Evolutionary conservation across 1,140 invertebrate genomes (phyloP).

Genomic region (Gryon sp.): DNA sequence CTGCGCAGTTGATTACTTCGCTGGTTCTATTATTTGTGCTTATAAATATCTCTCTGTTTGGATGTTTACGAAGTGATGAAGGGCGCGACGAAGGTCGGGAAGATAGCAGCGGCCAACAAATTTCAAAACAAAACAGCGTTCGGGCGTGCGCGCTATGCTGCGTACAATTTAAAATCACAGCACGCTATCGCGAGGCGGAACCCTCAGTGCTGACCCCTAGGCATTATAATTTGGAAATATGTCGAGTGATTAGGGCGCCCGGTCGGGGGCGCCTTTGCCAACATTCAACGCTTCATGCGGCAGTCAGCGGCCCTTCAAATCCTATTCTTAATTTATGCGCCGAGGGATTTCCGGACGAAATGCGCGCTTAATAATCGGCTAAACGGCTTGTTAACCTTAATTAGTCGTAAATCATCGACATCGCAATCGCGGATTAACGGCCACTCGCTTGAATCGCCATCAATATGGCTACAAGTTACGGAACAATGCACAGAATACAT

Average conservation of each 20-base stretch:
- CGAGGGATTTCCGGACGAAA: conserved; percentile 66
- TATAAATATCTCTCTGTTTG: no score
- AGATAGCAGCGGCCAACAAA: conserved; percentile 32
- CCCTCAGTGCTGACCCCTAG: conserved; percentile 25
- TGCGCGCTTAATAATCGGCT: conserved; percentile 72
- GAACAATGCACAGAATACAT: conserved; percentile 63
- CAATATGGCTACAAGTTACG: conserved; percentile 60
- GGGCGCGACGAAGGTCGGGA: conserved; percentile 13
- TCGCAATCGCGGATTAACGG: conserved; percentile 64
- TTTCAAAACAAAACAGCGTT: conserved; percentile 36
- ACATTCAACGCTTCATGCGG: conserved; percentile 12
- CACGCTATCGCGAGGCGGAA: conserved; percentile 49
- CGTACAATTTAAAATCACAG: conserved; percentile 72
- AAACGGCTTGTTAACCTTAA: conserved; percentile 76
- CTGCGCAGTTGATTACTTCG: no score
- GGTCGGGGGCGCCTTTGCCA: conserved; percentile 58
- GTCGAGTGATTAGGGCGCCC: conserved; percentile 68
- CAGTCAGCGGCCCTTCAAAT: conserved; percentile 52
- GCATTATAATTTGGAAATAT: conserved; percentile 71
- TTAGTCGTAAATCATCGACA: conserved; percentile 73
- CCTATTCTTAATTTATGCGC: conserved; percentile 67
- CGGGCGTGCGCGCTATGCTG: conserved; percentile 44
- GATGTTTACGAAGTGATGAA: conserved; percentile 17
- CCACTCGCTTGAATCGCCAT: conserved; percentile 59
- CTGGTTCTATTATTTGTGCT: no score